Evolutionary conservation across 2,113 vertebrate genomes (phyloP), one percentile per base, ranked within the genome.

Genomic region (Microtus oregoni): DNA sequence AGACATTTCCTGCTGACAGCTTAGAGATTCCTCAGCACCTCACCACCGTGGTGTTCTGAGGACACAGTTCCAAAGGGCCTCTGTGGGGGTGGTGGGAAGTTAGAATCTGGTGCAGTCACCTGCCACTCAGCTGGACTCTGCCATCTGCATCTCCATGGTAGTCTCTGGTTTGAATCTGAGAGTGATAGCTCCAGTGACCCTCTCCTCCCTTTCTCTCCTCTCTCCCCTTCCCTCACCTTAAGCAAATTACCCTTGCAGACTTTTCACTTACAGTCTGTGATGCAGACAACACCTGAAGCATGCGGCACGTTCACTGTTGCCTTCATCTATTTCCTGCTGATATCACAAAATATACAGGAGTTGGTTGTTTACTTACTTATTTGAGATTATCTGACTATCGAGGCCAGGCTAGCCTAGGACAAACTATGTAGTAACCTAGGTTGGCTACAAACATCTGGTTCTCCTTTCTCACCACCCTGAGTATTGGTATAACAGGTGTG

Each of bases 1-100:
- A 94, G 86, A 94, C 82, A 13, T 87, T 93, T 96, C 94, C 65
- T 78, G 52, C 89, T 97, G 97, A 97, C 97, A 97, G 97, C 95
- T 96, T 28, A 81, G 86, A 93, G 97, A 97, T 93, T 82, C 86
- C 82, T 91, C 65, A 0, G 44, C 0, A 1, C 83, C 58, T 89
- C 3, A 0, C 30, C 86, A 38, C 86, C 20, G n/a, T 24, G 4
- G 30, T 58, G 2, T 77, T 93, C 90, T 0, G 20, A 91, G 90
- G 85, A 55, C 72, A 72, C 1, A 0, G 78, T 82, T 94, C 87
- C 50, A 41, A n/a, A 83, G 82, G 86, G 50, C 76, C 19, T 94
- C 88, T 1, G 7, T 79, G 76, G 1, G 35, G 82, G 73, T 0
- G 1, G 63, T 38, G 72, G 86, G 50, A 78, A 65, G 32, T 5